Evolutionary conservation across 2,888 invertebrate species (phyloP).

Genomic region (Sceliomorpha sp.): DNA sequence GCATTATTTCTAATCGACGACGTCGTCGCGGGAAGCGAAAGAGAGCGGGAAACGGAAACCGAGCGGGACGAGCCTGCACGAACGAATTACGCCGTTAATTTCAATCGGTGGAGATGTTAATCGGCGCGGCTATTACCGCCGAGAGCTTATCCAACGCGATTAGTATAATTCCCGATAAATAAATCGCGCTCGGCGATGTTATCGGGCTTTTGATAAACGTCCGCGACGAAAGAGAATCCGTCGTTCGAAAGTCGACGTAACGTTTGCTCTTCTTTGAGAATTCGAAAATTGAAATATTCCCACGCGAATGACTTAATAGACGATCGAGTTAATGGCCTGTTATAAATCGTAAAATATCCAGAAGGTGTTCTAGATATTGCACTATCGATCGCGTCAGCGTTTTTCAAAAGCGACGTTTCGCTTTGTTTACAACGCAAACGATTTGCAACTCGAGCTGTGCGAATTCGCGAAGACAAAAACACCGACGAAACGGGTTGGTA

Average conservation of each 20-base stretch:
- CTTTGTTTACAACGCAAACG: slow-evolving; percentile 30
- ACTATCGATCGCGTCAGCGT: too few species aligned
- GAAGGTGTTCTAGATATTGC: too few species aligned
- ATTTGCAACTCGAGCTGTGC: slow-evolving; percentile 7
- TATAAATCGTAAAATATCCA: too few species aligned
- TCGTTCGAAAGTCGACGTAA: slow-evolving; percentile 1
- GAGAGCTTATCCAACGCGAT: slow-evolving; percentile 40
- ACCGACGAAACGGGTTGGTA: slow-evolving; percentile 32
- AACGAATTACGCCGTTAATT: slow-evolving; percentile 52
- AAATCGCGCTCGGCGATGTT: slow-evolving; percentile 16
- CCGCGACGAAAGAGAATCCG: neutral
- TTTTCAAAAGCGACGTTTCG: too few species aligned
- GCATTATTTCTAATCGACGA: slow-evolving; percentile 42
- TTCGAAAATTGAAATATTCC: too few species aligned
- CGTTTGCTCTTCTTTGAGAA: too few species aligned
- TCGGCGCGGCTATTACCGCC: slow-evolving; percentile 45
- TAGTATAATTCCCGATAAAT: slow-evolving; percentile 47
- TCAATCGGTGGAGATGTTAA: slow-evolving; percentile 51
- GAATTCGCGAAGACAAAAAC: slow-evolving; percentile 24
- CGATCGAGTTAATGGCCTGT: too few species aligned
- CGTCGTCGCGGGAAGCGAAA: slow-evolving; percentile 22
- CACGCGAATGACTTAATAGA: too few species aligned
- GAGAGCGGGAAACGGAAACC: slow-evolving; percentile 28
- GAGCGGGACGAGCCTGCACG: slow-evolving; percentile 25
- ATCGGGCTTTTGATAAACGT: slow-evolving; percentile 12